Evolutionary conservation across 1,140 invertebrate genomes (phyloP), one percentile per base, ranked within the genome.

Genomic region (Nasonia vitripennis): DNA sequence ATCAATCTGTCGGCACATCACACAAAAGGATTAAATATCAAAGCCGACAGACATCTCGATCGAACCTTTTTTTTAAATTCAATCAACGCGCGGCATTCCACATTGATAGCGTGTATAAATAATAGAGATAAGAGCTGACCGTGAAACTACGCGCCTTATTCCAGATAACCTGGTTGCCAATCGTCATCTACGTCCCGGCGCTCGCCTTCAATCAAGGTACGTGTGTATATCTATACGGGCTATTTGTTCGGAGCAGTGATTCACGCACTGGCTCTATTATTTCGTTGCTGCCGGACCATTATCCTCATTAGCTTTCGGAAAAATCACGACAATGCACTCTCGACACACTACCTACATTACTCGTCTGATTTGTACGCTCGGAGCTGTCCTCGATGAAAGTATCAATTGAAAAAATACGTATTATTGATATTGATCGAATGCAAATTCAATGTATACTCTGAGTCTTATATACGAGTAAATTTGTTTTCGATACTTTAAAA

Each of bases 131-230:
- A 62, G 20, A 62, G 17, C 17, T 62, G 55, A 62, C 55, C 55
- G 17, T 62, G 68, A 31, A 71, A 71, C 20, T 34, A 10, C 87
- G 93, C 88, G 90, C 3, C 34, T 37, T 37, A 37, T 94, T 95
- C 84, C 90, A 96, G 95, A 94, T 95, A 87, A 94, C 94, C 1
- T 96, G 95, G 95, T 90, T 96, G 67, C 96, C 96, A 3, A 95
- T 96, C 62, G 95, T 96, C 2, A 96, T 96, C 86, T 96, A 96
- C 84, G 95, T 96, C 23, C 96, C 96, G 71, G 95, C 96, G n/a
- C 90, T 96, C 79, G 96, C 96, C 31, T 96, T 96, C 90, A 96
- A 96, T 94, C 95, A 96, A 95, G 95, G 96, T 96, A 94, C 87
- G 87, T 77, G 48, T 75, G 20, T 23, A 77, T 74, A 27, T 37